Evolutionary conservation across 2,888 invertebrate species (phyloP).

Genomic region (Parnassius glacialis): DNA sequence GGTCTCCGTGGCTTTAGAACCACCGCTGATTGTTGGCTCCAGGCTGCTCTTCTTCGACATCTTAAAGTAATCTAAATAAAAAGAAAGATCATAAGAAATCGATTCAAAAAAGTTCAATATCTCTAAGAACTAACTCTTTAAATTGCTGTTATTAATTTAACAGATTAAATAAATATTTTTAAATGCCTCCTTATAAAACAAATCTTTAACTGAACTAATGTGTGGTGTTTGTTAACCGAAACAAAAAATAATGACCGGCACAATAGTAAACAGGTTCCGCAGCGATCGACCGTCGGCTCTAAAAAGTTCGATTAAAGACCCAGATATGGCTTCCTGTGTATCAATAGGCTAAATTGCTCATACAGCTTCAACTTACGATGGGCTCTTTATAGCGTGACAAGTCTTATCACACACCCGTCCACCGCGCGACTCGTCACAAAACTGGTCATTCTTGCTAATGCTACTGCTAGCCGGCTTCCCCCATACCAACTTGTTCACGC

Average conservation of each 20-base stretch:
- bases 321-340: constrained; percentile 41
- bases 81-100: constrained; percentile 6
- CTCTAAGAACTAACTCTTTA: not conserved
- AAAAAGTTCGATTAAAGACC: constrained; percentile 7
- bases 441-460: constrained; percentile 12
- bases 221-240: constrained; percentile 1
- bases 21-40: constrained; percentile 36
- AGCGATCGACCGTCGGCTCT: not conserved
- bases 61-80: constrained; percentile 33
- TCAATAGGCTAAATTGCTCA: constrained; percentile 39
- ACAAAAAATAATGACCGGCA: not conserved
- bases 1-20: constrained; percentile 43
- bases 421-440: constrained; percentile 17
- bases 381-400: not conserved
- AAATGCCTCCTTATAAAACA: not conserved
- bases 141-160: not conserved
- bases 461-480: not conserved
- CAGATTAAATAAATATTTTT: not conserved
- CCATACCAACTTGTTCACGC: constrained; percentile 1
- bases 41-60: constrained; percentile 57
- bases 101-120: constrained; percentile 3
- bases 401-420: constrained; percentile 26
- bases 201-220: not conserved
- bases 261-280: constrained; percentile 4
- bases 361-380: constrained; percentile 45